Conservation (phyloP, 2,797 vertebrate species). For the Chelonia mydas region DNA sequence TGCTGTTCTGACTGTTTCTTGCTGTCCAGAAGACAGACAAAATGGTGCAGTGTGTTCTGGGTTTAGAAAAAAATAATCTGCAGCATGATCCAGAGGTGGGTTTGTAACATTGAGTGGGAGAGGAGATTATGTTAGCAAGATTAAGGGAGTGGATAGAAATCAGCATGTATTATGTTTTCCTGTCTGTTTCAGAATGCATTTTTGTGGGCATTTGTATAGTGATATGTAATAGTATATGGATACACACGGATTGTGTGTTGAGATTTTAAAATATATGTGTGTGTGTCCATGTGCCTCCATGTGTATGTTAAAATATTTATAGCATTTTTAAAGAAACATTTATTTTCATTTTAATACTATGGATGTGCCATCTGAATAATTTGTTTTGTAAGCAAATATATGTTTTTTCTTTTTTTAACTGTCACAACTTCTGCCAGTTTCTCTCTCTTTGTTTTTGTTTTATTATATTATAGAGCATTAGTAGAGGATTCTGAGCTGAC, state of each 20-base stretch:
- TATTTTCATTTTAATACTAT: constrained; percentile 8
- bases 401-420: constrained; percentile 19
- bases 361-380: neutral
- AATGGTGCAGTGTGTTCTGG: constrained; percentile 56
- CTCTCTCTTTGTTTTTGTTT: constrained; percentile 39
- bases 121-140: neutral
- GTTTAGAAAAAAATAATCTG: constrained; percentile 49
- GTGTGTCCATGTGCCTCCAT: neutral
- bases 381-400: neutral
- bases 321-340: neutral
- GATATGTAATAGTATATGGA: neutral
- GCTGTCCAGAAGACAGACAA: constrained; percentile 53
- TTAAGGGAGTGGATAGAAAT: neutral
- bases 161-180: neutral
- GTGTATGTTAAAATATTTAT: neutral
- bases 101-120: constrained; percentile 12
- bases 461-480: constrained; percentile 29
- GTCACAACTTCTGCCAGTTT: neutral
- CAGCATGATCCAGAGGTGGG: constrained; percentile 64
- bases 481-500: constrained; percentile 30
- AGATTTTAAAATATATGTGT: constrained; percentile 13
- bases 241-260: neutral
- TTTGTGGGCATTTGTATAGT: neutral
- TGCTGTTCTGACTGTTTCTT: constrained; percentile 70
- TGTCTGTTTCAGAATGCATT: constrained; percentile 33